phyloP scores from a whole-genome alignment of 1,140 invertebrate genomes.

The Drosophila chauvacae region DNA sequence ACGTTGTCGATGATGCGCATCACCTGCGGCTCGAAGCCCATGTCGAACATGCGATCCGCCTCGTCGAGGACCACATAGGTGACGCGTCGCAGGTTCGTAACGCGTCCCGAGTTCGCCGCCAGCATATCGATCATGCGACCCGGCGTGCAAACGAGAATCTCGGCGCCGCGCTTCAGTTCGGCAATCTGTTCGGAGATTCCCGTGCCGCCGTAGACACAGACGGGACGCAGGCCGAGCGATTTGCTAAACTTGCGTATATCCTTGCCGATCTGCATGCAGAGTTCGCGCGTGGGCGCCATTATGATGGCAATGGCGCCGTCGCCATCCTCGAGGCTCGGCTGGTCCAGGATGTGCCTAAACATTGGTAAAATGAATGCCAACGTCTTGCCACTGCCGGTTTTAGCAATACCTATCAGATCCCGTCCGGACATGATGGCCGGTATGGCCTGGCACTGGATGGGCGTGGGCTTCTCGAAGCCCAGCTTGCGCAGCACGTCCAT shows the following conservation, averaged over 20 bases:
- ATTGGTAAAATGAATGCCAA: constrained; percentile 99
- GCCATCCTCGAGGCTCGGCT: constrained; percentile 95
- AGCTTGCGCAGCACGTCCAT: constrained; percentile 97
- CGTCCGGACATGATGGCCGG: constrained; percentile 99
- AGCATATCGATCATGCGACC: constrained; percentile 99
- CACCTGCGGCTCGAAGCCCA: constrained; percentile 99
- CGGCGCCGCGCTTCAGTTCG: constrained; percentile 98
- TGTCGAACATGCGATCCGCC: constrained; percentile 99
- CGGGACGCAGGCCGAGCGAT: constrained; percentile 92
- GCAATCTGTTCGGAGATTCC: constrained; percentile 93
- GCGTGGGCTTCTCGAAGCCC: constrained; percentile 98
- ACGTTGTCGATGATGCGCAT: constrained; percentile 99
- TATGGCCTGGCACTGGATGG: constrained; percentile 99
- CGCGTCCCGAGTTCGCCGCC: constrained; percentile 97
- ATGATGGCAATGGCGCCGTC: constrained; percentile 99
- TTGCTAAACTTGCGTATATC: constrained; percentile 99
- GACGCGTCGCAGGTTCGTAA: constrained; percentile 97
- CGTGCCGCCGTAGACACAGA: constrained; percentile 99
- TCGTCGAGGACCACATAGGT: constrained; percentile 99
- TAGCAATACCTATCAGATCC: constrained; percentile 99
- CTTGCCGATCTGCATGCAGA: constrained; percentile 99
- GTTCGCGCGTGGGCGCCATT: constrained; percentile 98
- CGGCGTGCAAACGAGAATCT: constrained; percentile 99
- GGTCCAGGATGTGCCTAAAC: constrained; percentile 99
- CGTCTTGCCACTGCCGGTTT: constrained; percentile 99